Conservation (phyloP, 2,113 vertebrate species). For the Tapirus terrestris region DNA sequence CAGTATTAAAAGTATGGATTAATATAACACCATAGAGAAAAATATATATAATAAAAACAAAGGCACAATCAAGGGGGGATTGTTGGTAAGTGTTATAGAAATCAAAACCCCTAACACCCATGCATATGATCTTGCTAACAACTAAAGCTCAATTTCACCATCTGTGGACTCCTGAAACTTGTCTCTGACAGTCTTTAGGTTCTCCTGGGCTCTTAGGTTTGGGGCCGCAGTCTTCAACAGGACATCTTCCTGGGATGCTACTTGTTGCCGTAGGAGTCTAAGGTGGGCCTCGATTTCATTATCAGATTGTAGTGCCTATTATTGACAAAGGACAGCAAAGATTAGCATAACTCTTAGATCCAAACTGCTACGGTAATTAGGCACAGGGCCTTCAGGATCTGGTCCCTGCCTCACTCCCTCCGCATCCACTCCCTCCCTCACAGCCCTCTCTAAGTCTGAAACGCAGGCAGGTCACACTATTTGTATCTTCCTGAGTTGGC, state of each 20-base stretch:
- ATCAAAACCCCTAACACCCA: neutral
- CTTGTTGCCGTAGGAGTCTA: constrained; percentile 84
- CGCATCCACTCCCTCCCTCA: too few species aligned
- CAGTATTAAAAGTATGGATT: neutral
- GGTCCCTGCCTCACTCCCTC: neutral
- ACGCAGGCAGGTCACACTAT: rapidly evolving
- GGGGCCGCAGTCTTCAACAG: constrained; percentile 90
- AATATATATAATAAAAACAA: neutral
- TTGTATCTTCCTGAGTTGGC: neutral
- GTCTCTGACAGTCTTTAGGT: constrained; percentile 88
- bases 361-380: neutral
- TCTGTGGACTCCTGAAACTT: constrained; percentile 91
- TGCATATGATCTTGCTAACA: neutral
- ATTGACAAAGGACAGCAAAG: neutral
- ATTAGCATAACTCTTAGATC: neutral
- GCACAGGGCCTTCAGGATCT: rapidly evolving
- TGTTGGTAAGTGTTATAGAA: neutral
- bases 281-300: constrained; percentile 86
- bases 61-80: neutral
- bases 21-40: neutral
- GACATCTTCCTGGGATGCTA: constrained; percentile 83
- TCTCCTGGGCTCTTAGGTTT: constrained; percentile 93
- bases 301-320: constrained; percentile 86
- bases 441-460: neutral
- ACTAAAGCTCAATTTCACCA: constrained; percentile 84